A percentile compares a stretch with the other conserved stretches of the same genome.
These are phyloP conservation scores for Cartodere bifasciata DNA, from an alignment of 2,888 invertebrate species.

Conservation along the genomic window DNA sequence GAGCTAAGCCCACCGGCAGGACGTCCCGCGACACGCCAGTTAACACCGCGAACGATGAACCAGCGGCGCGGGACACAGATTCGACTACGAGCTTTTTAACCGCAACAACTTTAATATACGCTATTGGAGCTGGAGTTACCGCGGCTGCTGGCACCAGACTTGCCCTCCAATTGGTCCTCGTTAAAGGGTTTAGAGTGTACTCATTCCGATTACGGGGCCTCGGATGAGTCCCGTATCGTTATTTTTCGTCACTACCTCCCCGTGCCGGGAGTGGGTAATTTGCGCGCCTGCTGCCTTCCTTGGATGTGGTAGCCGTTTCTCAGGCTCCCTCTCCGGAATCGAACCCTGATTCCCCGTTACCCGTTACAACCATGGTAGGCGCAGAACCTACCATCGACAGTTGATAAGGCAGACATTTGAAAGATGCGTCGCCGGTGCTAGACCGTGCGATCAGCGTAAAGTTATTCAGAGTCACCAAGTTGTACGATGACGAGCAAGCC, in stretches of 20 bases:
- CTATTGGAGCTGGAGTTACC: conserved; percentile 59
- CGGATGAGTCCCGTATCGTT: conserved; percentile 44
- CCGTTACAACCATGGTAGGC: conserved; percentile 55
- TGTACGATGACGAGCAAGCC: conserved; percentile 32
- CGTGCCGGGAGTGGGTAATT: conserved; percentile 48
- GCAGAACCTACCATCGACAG: conserved; percentile 52
- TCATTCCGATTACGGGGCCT: conserved; percentile 44
- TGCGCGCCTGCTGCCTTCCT: conserved; percentile 61
- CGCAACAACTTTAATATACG: conserved; percentile 61
- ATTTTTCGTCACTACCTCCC: conserved; percentile 56
- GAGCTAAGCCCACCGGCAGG: conserved; percentile 25
- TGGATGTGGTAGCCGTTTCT: conserved; percentile 58
- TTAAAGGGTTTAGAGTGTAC: conserved; percentile 31
- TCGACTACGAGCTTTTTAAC: conserved; percentile 35
- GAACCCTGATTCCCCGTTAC: conserved; percentile 65
- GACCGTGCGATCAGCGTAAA: conserved; percentile 33
- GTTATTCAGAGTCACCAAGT: conserved; percentile 39
- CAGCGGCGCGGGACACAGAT: conserved; percentile 35
- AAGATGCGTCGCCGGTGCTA: conserved; percentile 45
- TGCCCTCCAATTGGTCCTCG: conserved; percentile 46
- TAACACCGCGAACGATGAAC: conserved; percentile 22
- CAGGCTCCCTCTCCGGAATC: conserved; percentile 60
- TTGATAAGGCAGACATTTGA: conserved; percentile 57
- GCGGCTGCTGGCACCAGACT: conserved; percentile 60
- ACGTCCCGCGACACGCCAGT: conserved; percentile 20